Evolutionary conservation across 1,140 invertebrate genomes (phyloP), one percentile per base, ranked within the genome.

Genomic region (Drosophila oshimai): DNA sequence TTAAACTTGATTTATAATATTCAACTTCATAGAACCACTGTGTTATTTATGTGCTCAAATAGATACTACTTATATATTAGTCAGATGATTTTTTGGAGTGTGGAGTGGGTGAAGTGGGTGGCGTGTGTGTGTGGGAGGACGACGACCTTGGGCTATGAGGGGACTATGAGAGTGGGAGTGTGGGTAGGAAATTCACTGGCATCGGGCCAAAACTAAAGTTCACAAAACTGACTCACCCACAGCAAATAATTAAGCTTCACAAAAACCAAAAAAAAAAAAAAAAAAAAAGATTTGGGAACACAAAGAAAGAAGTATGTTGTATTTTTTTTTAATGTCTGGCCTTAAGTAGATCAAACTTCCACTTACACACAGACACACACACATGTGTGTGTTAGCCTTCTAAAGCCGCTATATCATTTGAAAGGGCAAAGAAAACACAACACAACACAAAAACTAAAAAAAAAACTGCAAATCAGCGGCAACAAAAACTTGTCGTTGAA

Each of bases 131-230:
- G 60, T 77, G 74, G 70, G 55, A 83, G 79, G 79, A 84, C 79
- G 79, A 83, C 79, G 80, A 83, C 79, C 79, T 83, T 83, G 79
- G 74, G 42, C 46, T 47, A 17, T 1, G n/a, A 39, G 22, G 17
- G 5, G 5, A 15, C 4, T 28, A 7, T 17, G 31, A 12, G 12
- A 29, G 46, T 29, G 28, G 12, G 51, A 29, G 37, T 29, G 24
- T 13, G 12, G 39, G 31, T 28, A 45, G 41, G 39, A 29, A 24
- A 45, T 65, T 5, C 13, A 34, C 20, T 65, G 61, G 61, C 61
- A 39, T 18, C 31, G 34, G 42, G 61, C 61, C 61, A 65, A 31
- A 39, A 64, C 24, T 65, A 65, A 64, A 64, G 60, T 65, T 65
- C 58, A 67, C 15, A 31, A 29, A 12, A 50, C 62, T 67, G 62